Evolutionary conservation across 2,113 vertebrate species (phyloP).

Genomic region (Lampris megalopsis): DNA sequence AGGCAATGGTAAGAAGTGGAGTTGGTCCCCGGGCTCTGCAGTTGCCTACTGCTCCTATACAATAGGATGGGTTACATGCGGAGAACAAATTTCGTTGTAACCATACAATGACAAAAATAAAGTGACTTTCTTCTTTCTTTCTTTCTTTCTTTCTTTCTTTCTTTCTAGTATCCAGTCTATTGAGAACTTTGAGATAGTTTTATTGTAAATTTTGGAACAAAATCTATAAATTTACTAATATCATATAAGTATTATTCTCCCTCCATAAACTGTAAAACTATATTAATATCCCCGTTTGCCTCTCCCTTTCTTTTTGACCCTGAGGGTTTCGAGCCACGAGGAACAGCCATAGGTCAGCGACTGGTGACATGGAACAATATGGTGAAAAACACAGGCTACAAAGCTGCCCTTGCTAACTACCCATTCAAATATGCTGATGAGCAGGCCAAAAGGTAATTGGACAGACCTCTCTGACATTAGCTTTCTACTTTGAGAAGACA

Average conservation of each 20-base stretch:
- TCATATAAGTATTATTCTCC: background rate
- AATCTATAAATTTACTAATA: background rate
- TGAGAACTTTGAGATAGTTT: no score
- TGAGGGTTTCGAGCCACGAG: slow-evolving; percentile 97
- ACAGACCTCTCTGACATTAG: background rate
- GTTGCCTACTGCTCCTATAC: no score
- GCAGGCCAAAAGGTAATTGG: slow-evolving; percentile 93
- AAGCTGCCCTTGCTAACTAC: slow-evolving; percentile 97
- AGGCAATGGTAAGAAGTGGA: no score
- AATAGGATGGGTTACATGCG: no score
- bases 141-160: no score
- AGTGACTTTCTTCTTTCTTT: no score
- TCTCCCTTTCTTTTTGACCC: background rate
- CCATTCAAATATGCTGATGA: slow-evolving; percentile 99
- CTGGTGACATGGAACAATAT: slow-evolving; percentile 99
- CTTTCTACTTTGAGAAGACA: no score
- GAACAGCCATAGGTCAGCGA: slow-evolving; percentile 96
- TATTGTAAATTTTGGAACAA: no score
- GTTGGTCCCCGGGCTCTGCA: no score
- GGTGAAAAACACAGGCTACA: slow-evolving; percentile 99
- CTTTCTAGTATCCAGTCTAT: no score
- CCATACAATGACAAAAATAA: no score
- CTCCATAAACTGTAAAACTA: background rate
- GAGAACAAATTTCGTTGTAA: no score
- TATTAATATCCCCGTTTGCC: background rate